Percentiles rank a stretch among this genome's conserved stretches.
Evolutionary conservation across 92 coral and sea anemone genomes (phyloP).

Genomic region (Diadumene lineata): DNA sequence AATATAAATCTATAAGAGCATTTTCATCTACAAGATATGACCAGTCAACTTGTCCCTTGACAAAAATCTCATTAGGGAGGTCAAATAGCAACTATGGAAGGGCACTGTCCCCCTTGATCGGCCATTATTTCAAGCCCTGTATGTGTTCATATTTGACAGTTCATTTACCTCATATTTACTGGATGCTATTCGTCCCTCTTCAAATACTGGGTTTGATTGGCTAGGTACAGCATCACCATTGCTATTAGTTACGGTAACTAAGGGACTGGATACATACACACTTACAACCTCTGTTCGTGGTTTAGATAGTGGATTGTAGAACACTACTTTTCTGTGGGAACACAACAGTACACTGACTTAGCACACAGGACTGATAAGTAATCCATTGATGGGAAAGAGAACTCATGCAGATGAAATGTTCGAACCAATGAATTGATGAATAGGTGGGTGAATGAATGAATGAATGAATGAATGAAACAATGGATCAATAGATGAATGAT

Average conservation of each 20-base stretch:
- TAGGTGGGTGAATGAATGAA: background rate
- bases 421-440: background rate
- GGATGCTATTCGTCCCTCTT: conserved; percentile 63
- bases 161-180: conserved; percentile 65
- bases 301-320: conserved; percentile 85
- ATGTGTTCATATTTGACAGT: background rate
- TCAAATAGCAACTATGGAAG: too few relatives aligned
- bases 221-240: conserved; percentile 76
- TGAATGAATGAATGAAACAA: background rate
- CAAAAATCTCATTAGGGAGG: too few relatives aligned
- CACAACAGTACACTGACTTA: background rate
- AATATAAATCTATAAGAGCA: too few relatives aligned
- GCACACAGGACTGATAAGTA: background rate
- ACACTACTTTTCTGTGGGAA: conserved; percentile 58
- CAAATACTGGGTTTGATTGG: conserved; percentile 87
- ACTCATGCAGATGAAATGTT: too few relatives aligned
- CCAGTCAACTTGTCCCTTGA: too few relatives aligned
- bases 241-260: conserved; percentile 77
- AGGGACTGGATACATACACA: conserved; percentile 80
- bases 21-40: too few relatives aligned
- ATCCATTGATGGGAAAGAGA: background rate
- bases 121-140: background rate
- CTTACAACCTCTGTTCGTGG: conserved; percentile 87
- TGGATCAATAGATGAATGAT: background rate
- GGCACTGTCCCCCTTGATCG: too few relatives aligned